Conservation (phyloP, 2,888 invertebrate genomes). For the Rhodophaea formosa region DNA sequence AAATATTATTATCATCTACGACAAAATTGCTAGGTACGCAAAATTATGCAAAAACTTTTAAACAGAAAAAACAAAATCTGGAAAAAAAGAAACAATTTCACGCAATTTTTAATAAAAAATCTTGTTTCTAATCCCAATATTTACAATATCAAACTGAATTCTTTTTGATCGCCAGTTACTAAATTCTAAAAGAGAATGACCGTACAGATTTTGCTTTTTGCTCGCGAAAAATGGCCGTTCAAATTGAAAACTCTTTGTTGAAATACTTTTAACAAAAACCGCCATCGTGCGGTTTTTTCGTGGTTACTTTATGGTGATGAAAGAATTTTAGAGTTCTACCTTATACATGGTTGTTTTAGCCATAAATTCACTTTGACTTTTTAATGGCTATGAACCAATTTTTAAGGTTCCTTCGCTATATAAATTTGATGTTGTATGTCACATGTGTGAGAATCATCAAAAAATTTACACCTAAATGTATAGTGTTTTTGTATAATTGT, state of each 20-base stretch:
- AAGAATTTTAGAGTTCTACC: not conserved
- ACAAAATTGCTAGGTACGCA: not conserved
- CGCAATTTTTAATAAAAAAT: not conserved
- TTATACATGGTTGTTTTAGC: not conserved
- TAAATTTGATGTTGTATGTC: not conserved
- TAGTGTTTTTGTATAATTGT: too few species aligned
- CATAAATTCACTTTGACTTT: not conserved
- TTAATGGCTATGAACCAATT: not conserved
- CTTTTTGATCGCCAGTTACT: not conserved
- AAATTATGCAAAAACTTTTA: not conserved
- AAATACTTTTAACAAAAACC: slow-evolving; percentile 39
- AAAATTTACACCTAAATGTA: not conserved
- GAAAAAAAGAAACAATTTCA: not conserved
- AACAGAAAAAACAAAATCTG: not conserved
- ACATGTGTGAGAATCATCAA: not conserved
- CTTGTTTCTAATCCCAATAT: not conserved
- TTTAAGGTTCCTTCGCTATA: not conserved
- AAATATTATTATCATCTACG: too few species aligned
- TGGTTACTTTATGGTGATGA: slow-evolving; percentile 36
- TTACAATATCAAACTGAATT: not conserved
- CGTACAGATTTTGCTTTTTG: slow-evolving; percentile 37
- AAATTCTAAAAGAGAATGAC: slow-evolving; percentile 16
- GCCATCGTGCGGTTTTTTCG: slow-evolving; percentile 34
- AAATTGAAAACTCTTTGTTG: slow-evolving; percentile 50
- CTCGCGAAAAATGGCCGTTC: slow-evolving; percentile 36